These are phyloP conservation scores for Psettodes erumei DNA, from an alignment of 2,113 vertebrate species.

Conservation along the genomic window DNA sequence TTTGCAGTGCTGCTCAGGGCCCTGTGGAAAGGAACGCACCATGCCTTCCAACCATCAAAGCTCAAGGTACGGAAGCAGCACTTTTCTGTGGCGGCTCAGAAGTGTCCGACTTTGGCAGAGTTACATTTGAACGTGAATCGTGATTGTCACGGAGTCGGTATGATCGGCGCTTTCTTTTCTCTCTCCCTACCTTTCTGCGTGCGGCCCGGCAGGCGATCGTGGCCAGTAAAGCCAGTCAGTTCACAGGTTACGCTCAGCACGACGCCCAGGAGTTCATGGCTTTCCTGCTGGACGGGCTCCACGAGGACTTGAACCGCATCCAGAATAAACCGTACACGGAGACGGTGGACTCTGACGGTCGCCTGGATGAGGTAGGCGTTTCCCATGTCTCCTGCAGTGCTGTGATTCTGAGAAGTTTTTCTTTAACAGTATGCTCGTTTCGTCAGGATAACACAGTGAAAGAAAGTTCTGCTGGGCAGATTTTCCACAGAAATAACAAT, in stretches of 20 bases:
- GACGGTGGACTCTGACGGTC: conserved; percentile 95
- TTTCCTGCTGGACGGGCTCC: conserved; percentile 96
- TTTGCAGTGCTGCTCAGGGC: conserved; percentile 95
- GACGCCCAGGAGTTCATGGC: conserved; percentile 99
- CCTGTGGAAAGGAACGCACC: conserved; percentile 97
- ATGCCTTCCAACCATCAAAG: conserved; percentile 97
- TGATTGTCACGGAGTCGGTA: too few relatives aligned
- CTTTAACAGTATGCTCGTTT: too few relatives aligned
- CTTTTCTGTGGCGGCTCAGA: background rate
- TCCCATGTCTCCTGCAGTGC: too few relatives aligned
- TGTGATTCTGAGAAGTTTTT: too few relatives aligned
- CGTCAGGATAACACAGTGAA: too few relatives aligned
- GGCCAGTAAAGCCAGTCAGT: conserved; percentile 98
- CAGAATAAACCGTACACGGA: conserved; percentile 98
- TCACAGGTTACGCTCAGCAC: conserved; percentile 97
- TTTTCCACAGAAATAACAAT: background rate
- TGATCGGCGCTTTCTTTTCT: background rate
- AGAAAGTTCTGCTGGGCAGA: background rate
- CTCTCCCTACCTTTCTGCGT: background rate
- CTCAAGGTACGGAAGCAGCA: conserved; percentile 88
- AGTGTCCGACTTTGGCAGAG: background rate
- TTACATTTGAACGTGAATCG: too few relatives aligned
- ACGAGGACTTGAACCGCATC: conserved; percentile 97
- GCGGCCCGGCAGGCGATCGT: conserved; percentile 88
- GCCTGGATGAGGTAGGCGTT: conserved; percentile 90